phyloP scores from a whole-genome alignment of 2,113 vertebrate genomes.

The Oreochromis aureus region DNA sequence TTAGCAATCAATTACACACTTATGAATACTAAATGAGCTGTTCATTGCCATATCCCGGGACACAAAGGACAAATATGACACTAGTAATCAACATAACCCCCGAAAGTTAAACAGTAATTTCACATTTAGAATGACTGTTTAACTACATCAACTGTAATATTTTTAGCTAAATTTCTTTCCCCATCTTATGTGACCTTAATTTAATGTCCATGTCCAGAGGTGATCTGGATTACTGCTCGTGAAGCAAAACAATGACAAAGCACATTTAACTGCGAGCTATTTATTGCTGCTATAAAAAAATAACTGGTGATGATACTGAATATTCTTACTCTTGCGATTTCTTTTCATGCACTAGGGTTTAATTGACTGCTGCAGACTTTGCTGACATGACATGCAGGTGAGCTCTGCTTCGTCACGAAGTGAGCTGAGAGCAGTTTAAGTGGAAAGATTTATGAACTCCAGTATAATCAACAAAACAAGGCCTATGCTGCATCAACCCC shows the following conservation, averaged over 20 bases:
- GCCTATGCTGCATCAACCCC: neutral
- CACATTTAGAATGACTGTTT: neutral
- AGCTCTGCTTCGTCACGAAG: neutral
- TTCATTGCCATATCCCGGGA: neutral
- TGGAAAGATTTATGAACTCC: neutral
- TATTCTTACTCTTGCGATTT: neutral
- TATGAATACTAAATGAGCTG: slow-evolving; percentile 14
- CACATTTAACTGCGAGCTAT: neutral
- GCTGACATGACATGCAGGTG: neutral
- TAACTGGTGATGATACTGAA: neutral
- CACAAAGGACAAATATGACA: neutral
- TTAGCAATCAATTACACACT: slow-evolving; percentile 24
- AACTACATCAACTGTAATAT: neutral
- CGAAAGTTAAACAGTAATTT: neutral
- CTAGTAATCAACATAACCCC: neutral
- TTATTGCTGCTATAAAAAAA: neutral
- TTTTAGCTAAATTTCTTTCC: neutral
- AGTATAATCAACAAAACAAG: neutral
- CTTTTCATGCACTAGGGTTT: neutral
- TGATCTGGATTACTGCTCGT: neutral
- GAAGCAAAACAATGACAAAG: neutral
- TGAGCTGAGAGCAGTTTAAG: neutral
- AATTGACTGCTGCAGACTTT: neutral
- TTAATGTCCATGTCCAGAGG: neutral
- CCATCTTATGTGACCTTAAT: neutral